These are phyloP conservation scores for Pollenia angustigena DNA, from an alignment of 2,888 invertebrate genomes.

Conservation along the genomic window DNA sequence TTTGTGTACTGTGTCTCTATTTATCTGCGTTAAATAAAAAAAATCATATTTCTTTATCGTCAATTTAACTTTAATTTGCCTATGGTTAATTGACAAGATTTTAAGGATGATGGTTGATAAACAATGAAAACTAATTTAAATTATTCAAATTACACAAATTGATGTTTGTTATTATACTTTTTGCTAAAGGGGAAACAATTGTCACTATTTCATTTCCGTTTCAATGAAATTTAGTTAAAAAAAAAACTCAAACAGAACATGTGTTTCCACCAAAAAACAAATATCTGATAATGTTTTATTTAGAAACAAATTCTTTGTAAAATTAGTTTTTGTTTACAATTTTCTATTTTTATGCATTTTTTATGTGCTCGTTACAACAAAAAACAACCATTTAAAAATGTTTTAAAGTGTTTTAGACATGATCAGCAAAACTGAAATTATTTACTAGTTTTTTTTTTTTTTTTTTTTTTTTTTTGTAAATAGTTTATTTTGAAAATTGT, in stretches of 20 bases:
- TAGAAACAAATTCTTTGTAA: constrained; percentile 32
- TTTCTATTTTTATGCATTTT: constrained; percentile 41
- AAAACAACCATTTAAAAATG: constrained; percentile 31
- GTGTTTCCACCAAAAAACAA: constrained; percentile 37
- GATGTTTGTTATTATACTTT: not conserved
- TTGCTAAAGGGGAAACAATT: constrained; percentile 39
- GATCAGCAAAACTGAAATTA: constrained; percentile 51
- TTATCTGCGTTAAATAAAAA: not conserved
- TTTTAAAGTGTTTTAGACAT: constrained; percentile 45
- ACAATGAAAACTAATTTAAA: constrained; percentile 37
- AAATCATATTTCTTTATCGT: constrained; percentile 1
- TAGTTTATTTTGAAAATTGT: constrained; percentile 18
- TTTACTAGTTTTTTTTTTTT: constrained; percentile 12
- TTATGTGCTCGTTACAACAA: constrained; percentile 4
- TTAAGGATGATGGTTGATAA: constrained; percentile 5
- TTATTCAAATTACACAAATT: constrained; percentile 14
- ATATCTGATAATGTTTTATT: constrained; percentile 10
- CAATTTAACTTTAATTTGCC: constrained; percentile 46
- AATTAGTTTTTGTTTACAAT: constrained; percentile 45
- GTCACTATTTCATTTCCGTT: constrained; percentile 64
- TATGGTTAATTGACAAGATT: constrained; percentile 45
- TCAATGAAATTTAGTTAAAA: constrained; percentile 15
- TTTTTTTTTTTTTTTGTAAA: not conserved
- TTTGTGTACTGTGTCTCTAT: not conserved
- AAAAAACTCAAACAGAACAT: constrained; percentile 45